Base-by-base conservation (phyloP, 2,888 invertebrate genomes). In the Melieria crassipennis region DNA sequence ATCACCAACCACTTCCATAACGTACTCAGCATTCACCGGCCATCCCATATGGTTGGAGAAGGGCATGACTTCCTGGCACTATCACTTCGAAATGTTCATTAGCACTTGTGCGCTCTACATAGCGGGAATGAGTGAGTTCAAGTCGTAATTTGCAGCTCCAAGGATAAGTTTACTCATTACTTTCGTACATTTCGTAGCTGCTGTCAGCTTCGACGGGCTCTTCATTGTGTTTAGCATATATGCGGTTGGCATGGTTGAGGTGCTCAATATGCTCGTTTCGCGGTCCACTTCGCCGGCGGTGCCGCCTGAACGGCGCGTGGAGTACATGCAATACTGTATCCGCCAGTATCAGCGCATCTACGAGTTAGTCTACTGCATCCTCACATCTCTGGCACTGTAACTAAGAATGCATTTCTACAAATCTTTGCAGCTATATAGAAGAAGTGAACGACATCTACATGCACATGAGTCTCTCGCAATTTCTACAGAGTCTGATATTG, bases 261-360 rank as follows among this genome's bases (percentile, higher is more conserved):
- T 82, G 1, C 78, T 85, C 1, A 75, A 68, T 16, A 30, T n/a
- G 4, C 11, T 76, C 71, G 45, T 76, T 10, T 62, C 10, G 62
- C 73, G 75, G 52, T 76, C 83, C 45, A 85, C 84, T 0, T 79
- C 83, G 0, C 48, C 76, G 11, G 50, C 76, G 11, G 75, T 84
- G 52, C 84, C 84, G 0, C 75, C 62, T 4, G 73, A 78, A 16
- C 73, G 76, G 11, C 79, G 84, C 1, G 66, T 81, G 0, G 74
- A 79, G 50, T 84, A 82, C 65, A 70, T 84, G 48, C 78, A 79
- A 30, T 79, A 77, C 47, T 84, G 84, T 68, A 81, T 85, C 67
- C 71, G 74, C 64, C 82, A 82, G 55, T 81, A 82, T 69, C 79
- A 82, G 56, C 77, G 82, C n/a, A 77, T 80, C 10, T 72, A 77